Conservation (phyloP, 2,888 invertebrate species). For the Chrysotoxum bicinctum region DNA sequence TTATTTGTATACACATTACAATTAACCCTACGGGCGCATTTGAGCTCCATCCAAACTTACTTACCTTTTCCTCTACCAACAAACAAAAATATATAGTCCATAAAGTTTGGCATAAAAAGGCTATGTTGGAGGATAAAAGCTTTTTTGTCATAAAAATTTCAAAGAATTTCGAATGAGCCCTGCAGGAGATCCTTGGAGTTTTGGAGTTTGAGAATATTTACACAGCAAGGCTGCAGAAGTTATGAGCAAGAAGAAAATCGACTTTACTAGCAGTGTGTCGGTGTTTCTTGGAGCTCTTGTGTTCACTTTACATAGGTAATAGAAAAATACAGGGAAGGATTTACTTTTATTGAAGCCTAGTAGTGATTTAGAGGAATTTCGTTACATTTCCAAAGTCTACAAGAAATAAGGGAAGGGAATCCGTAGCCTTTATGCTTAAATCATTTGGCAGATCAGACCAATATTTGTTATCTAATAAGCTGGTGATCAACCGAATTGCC, state of each 20-base stretch:
- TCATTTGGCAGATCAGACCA: too few species aligned
- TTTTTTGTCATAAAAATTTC: constrained; percentile 71
- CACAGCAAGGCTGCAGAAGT: constrained; percentile 34
- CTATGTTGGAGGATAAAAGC: constrained; percentile 66
- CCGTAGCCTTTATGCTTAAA: too few species aligned
- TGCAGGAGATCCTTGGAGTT: constrained; percentile 46
- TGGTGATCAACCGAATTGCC: too few species aligned
- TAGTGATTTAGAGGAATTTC: too few species aligned
- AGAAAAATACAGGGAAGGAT: neutral
- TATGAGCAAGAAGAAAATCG: constrained; percentile 41
- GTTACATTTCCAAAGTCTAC: too few species aligned
- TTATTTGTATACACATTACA: constrained; percentile 72
- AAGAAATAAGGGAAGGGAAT: too few species aligned
- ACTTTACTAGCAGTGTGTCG: constrained; percentile 19
- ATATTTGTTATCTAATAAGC: too few species aligned
- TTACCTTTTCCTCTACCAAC: neutral
- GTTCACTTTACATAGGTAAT: neutral
- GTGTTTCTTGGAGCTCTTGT: neutral
- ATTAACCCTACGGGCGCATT: constrained; percentile 59
- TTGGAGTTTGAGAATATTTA: constrained; percentile 10
- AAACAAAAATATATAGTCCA: constrained; percentile 29
- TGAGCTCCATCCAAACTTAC: constrained; percentile 1
- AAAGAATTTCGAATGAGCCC: constrained; percentile 66
- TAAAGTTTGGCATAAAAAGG: constrained; percentile 69
- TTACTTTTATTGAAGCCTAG: neutral